Evolutionary conservation across 2,888 invertebrate genomes (phyloP).

Genomic region (Thereva unica): DNA sequence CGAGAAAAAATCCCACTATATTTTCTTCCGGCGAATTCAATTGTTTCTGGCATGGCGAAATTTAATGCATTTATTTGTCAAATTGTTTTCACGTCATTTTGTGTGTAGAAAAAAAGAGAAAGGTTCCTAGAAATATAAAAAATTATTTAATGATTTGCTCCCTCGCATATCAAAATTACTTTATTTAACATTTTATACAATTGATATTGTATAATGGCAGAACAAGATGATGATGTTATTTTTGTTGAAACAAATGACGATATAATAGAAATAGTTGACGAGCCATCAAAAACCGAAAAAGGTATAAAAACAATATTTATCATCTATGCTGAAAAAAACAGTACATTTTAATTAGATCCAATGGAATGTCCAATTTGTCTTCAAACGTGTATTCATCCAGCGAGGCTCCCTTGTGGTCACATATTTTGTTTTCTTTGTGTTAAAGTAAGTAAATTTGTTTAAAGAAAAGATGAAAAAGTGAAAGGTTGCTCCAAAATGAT

Average conservation of each 20-base stretch:
- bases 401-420: slow-evolving; percentile 90
- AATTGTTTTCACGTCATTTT: too few species aligned
- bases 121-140: too few species aligned
- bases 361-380: slow-evolving; percentile 91
- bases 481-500: not conserved
- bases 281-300: slow-evolving; percentile 14
- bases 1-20: too few species aligned
- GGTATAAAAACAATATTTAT: not conserved
- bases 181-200: too few species aligned
- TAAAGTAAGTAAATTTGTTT: slow-evolving; percentile 63
- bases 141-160: too few species aligned
- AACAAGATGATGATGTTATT: slow-evolving; percentile 4
- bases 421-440: slow-evolving; percentile 95
- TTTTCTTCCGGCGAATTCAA: too few species aligned
- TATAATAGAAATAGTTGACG: not conserved
- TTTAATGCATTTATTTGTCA: too few species aligned
- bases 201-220: slow-evolving; percentile 1
- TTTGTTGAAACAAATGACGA: slow-evolving; percentile 1
- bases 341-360: slow-evolving; percentile 42
- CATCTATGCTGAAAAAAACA: not conserved
- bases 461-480: slow-evolving; percentile 2
- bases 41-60: too few species aligned
- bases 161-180: too few species aligned
- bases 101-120: too few species aligned
- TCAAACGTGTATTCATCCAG: slow-evolving; percentile 89